phyloP scores from a whole-genome alignment of 2,113 vertebrate species.

The Melanocharis versteri region DNA sequence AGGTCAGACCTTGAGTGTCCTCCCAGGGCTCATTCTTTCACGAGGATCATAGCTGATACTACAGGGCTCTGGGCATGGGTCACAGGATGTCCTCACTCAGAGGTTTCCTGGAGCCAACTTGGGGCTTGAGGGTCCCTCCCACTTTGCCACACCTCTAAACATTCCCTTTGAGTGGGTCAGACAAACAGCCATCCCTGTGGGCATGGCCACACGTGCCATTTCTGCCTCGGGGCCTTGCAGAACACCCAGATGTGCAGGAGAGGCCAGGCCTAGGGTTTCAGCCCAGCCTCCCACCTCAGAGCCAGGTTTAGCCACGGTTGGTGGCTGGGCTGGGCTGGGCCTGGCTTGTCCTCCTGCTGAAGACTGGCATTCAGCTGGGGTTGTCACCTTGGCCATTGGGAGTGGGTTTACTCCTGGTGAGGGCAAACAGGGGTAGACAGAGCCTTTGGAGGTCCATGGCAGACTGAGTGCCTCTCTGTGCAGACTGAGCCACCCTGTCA shows the following conservation, averaged over 20 bases:
- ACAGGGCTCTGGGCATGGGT: rapidly evolving
- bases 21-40: background rate
- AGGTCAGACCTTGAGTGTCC: background rate
- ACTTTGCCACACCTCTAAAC: background rate
- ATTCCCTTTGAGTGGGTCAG: background rate
- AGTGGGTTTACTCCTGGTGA: background rate
- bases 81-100: background rate
- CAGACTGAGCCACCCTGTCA: background rate
- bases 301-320: rapidly evolving
- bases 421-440: background rate
- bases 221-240: background rate
- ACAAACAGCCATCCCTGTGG: background rate
- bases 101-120: background rate
- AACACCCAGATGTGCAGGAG: background rate
- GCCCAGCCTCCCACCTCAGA: background rate
- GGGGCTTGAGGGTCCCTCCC: background rate
- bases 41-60: background rate
- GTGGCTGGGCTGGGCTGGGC: background rate
- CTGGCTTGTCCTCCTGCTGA: background rate
- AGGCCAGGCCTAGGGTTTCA: background rate
- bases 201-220: background rate
- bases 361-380: background rate
- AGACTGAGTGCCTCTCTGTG: background rate
- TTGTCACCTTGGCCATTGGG: background rate
- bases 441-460: background rate